Evolutionary conservation across 2,888 invertebrate species (phyloP).

Genomic region (Macrophya annulata): DNA sequence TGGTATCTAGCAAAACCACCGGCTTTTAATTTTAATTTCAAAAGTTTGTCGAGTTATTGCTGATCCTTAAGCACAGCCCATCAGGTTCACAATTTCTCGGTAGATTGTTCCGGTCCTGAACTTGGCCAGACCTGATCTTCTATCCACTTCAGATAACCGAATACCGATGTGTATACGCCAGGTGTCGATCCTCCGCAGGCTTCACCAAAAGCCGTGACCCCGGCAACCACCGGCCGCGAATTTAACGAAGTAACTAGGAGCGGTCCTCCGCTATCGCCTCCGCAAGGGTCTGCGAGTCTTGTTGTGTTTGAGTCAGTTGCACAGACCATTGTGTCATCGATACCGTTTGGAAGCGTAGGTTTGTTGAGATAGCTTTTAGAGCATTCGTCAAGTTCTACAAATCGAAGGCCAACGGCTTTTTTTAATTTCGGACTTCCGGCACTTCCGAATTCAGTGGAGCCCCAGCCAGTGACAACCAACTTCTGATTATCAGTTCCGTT

Average conservation of each 20-base stretch:
- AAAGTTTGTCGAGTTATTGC: conserved; percentile 3
- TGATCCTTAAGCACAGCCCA: neutral
- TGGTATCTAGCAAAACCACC: neutral
- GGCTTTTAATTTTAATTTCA: neutral
- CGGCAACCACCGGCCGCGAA: conserved; percentile 67
- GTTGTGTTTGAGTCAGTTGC: conserved; percentile 67
- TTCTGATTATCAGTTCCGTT: conserved; percentile 60
- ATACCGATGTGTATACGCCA: conserved; percentile 72
- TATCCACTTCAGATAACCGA: conserved; percentile 74
- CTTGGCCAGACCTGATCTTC: conserved; percentile 72
- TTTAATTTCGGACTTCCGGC: conserved; percentile 64
- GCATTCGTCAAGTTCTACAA: conserved; percentile 67
- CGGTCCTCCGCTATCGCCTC: conserved; percentile 75
- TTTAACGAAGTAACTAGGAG: conserved; percentile 65
- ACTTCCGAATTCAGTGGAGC: conserved; percentile 64
- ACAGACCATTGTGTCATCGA: conserved; percentile 72
- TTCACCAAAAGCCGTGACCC: conserved; percentile 73
- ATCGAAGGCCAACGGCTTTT: conserved; percentile 69
- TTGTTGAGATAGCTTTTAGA: conserved; percentile 61
- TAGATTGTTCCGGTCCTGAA: neutral
- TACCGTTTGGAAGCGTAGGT: conserved; percentile 67
- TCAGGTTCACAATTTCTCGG: neutral
- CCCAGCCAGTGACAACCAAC: conserved; percentile 73
- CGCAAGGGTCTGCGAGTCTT: conserved; percentile 70
- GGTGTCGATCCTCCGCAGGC: conserved; percentile 70